These are phyloP conservation scores for Heterotis niloticus DNA, from an alignment of 2,113 vertebrate species.

Conservation along the genomic window DNA sequence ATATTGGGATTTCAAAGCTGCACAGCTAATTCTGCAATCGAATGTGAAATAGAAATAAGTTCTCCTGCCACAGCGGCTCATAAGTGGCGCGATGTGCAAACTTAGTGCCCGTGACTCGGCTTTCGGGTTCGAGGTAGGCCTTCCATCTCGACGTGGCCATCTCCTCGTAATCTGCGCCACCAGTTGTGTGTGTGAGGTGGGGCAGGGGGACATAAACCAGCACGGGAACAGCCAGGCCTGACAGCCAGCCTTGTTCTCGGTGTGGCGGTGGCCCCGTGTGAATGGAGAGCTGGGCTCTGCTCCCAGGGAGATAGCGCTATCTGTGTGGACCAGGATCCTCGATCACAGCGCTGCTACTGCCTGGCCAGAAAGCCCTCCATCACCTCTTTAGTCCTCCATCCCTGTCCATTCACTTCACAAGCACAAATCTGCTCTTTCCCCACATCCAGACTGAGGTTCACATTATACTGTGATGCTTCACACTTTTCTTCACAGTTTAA, in stretches of 20 bases:
- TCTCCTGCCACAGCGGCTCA: neutral
- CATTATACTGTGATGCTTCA: neutral
- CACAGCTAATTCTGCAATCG: neutral
- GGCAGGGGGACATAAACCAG: constrained; percentile 41
- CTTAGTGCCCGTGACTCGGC: neutral
- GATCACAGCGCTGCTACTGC: constrained; percentile 30
- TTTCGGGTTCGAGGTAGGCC: neutral
- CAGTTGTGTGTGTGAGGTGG: constrained; percentile 29
- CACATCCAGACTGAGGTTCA: neutral
- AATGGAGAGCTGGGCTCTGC: constrained; percentile 38
- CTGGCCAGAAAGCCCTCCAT: constrained; percentile 29
- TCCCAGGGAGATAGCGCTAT: constrained; percentile 50
- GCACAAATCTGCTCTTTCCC: constrained; percentile 21
- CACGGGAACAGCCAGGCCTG: constrained; percentile 28
- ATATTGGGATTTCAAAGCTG: neutral
- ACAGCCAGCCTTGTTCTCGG: constrained; percentile 44
- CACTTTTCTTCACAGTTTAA: neutral
- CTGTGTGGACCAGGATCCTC: constrained; percentile 38
- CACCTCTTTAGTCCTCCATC: constrained; percentile 17
- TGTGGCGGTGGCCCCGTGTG: constrained; percentile 28
- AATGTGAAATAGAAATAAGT: neutral
- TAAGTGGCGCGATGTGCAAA: neutral
- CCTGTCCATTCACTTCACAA: constrained; percentile 27
- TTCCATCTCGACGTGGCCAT: neutral
- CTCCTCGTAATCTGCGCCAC: constrained; percentile 42